Percentiles rank a stretch among this genome's conserved stretches.
Conservation (phyloP, 1,140 invertebrate genomes). For the Bombus superbus region DNA sequence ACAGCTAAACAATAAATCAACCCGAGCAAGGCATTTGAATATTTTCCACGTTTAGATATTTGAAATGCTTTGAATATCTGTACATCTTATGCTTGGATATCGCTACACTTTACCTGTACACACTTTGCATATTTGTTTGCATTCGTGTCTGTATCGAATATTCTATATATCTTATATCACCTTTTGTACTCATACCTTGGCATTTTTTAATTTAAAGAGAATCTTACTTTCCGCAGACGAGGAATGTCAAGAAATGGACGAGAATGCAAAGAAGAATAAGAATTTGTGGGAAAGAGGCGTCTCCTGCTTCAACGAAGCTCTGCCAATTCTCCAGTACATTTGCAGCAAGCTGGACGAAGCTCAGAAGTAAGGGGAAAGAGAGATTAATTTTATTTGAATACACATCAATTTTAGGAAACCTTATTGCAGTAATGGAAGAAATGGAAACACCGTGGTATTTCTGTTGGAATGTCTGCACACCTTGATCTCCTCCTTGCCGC, state of each 20-base stretch:
- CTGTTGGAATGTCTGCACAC: slow-evolving; percentile 94
- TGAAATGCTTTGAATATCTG: too few relatives aligned
- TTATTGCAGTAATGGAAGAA: slow-evolving; percentile 83
- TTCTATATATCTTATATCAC: background rate
- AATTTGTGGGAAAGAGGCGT: slow-evolving; percentile 87
- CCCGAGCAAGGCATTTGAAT: background rate
- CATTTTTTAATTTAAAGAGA: too few relatives aligned
- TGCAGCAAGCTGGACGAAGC: slow-evolving; percentile 92
- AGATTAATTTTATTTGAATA: background rate
- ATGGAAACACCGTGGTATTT: slow-evolving; percentile 87
- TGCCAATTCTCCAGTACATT: slow-evolving; percentile 94
- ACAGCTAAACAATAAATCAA: background rate
- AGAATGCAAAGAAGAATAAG: slow-evolving; percentile 85
- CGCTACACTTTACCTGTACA: background rate
- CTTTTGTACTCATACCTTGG: too few relatives aligned
- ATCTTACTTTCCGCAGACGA: slow-evolving; percentile 84
- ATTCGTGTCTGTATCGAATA: background rate
- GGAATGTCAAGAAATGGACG: slow-evolving; percentile 89
- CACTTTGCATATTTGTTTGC: background rate
- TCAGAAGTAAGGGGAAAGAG: slow-evolving; percentile 84
- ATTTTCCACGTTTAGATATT: background rate
- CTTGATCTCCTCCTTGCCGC: slow-evolving; percentile 91
- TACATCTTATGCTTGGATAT: background rate
- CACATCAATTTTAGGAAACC: slow-evolving; percentile 73
- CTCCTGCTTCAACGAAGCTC: slow-evolving; percentile 94